Evolutionary conservation across 2,113 vertebrate genomes (phyloP).

Genomic region (Myocastor coypus): DNA sequence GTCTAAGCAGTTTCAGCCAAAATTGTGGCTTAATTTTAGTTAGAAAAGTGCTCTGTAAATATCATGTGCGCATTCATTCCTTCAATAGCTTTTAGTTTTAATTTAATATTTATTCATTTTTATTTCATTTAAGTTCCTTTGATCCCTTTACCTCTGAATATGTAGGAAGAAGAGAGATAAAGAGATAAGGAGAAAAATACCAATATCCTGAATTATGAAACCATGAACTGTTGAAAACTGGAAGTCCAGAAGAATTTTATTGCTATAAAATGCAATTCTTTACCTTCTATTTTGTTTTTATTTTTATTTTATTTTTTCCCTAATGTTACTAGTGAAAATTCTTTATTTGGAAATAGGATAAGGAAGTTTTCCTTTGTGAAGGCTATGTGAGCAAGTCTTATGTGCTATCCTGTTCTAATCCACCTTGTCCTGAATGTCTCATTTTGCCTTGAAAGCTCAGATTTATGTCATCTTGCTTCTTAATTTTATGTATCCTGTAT

Average conservation of each 20-base stretch:
- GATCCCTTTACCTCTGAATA: background rate
- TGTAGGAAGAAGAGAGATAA: background rate
- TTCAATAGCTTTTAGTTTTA: background rate
- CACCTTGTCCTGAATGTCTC: background rate
- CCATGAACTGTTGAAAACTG: background rate
- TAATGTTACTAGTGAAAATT: background rate
- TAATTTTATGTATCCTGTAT: background rate
- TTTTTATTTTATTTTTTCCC: background rate
- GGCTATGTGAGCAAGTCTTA: background rate
- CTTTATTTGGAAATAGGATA: background rate
- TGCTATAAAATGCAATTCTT: background rate
- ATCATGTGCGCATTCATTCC: background rate
- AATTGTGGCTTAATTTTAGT: conserved; percentile 15
- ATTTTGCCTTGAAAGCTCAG: conserved; percentile 29
- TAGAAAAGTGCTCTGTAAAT: background rate
- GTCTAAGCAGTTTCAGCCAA: background rate
- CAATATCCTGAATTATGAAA: background rate
- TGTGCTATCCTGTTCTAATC: background rate
- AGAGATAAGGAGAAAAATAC: background rate
- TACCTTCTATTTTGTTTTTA: background rate
- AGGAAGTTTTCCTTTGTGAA: background rate
- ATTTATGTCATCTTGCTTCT: background rate
- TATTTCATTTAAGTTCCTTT: background rate
- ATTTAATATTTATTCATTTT: conserved; percentile 50
- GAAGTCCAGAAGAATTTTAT: background rate